Conservation (phyloP, 2,797 vertebrate genomes). For the Urosaurus nigricauda region DNA sequence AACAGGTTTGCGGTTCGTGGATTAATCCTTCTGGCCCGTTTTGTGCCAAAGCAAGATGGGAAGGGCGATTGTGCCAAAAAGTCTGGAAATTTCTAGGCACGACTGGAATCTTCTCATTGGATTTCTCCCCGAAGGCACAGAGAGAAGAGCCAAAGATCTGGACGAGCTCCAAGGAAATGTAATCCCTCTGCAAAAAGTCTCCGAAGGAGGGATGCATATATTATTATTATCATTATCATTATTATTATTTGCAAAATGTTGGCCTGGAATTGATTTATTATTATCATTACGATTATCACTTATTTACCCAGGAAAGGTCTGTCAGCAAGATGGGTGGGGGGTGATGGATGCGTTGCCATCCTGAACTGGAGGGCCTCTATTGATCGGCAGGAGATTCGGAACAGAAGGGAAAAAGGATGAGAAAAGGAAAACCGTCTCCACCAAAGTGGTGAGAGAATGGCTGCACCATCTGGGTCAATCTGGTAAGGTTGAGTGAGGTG, state of each 20-base stretch:
- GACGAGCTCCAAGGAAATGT: neutral
- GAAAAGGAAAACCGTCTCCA: neutral
- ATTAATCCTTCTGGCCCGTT: neutral
- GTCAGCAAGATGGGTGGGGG: neutral
- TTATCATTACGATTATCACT: neutral
- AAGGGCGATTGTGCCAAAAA: no score
- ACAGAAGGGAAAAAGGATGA: neutral
- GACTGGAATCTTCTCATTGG: no score
- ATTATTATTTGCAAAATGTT: no score
- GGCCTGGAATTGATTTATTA: slow-evolving; percentile 8
- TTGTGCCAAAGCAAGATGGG: neutral
- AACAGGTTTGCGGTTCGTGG: neutral
- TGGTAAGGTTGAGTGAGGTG: no score
- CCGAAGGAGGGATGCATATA: neutral
- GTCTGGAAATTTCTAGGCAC: neutral
- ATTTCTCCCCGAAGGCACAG: no score
- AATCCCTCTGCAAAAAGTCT: neutral
- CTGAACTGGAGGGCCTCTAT: neutral
- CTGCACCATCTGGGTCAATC: no score
- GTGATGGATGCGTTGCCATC: neutral
- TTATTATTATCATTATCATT: no score
- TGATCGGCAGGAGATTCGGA: neutral
- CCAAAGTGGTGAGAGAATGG: no score
- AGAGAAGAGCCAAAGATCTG: neutral
- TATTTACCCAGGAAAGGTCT: neutral